Evolutionary conservation across 2,888 invertebrate species (phyloP), one percentile per base, ranked within the genome.

Genomic region (Nemapogon koenigi): DNA sequence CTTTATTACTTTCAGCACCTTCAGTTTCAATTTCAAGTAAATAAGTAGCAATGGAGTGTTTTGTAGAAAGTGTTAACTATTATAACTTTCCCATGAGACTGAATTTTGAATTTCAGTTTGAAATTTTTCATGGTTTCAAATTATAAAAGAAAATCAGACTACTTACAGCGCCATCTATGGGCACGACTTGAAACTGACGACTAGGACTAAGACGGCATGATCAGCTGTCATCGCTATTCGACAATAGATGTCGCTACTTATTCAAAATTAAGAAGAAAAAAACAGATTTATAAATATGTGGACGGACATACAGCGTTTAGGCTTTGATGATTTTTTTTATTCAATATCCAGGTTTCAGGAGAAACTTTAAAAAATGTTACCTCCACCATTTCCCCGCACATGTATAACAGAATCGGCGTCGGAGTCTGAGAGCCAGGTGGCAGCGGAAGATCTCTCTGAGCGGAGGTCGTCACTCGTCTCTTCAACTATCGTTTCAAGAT

Each of bases 391-490:
- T 41, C 82, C 69, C 49, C 84, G 84, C 46, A 88, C 84, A 54
- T 86, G 83, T 48, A 91, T 90, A 41, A 91, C 91, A 44, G 90
- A 90, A 49, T 90, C 90, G 38, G 90, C 88, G 59, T 91, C 91
- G 28, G 90, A 90, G 67, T 91, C 90, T 29, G 85, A 78, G 38
- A 83, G 67, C 84, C 83, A 84, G 50, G 82, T 82, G 50, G 83
- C 81, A 37, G 81, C 80, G 28, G 83, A 82, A 43, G 86, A 86
- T 42, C 87, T 85, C 58, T 89, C 89, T 43, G 88, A 88, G 45
- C 86, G 84, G 48, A 90, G 72, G 57, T 93, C 92, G 71, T 93
- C 92, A 49, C 91, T 90, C 13, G 92, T 92, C 69, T 93, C 93
- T 69, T 93, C 93, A 55, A 91, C 83, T 61, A 93, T 93, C 16